Conservation (phyloP, 2,888 invertebrate genomes). For the Plagodis pulveraria region DNA sequence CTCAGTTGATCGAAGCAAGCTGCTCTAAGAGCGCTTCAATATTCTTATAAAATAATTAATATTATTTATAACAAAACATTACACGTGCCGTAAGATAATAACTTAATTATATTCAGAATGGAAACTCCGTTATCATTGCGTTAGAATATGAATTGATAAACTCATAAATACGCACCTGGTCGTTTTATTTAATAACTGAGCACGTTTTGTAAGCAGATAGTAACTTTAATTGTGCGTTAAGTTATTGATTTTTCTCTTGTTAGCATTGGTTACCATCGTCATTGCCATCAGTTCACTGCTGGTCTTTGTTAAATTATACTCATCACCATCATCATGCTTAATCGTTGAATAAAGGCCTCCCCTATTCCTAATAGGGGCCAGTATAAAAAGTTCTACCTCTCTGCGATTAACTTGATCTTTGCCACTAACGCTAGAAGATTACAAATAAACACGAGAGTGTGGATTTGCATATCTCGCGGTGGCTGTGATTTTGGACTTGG, state of each 20-base stretch:
- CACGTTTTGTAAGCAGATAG: conserved; percentile 18
- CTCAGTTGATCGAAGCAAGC: too few relatives aligned
- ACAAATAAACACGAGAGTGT: conserved; percentile 40
- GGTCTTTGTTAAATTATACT: too few relatives aligned
- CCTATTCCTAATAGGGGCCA: neutral
- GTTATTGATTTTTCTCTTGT: too few relatives aligned
- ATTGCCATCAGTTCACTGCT: too few relatives aligned
- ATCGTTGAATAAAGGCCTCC: too few relatives aligned
- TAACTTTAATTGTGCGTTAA: too few relatives aligned
- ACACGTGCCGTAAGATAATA: conserved; percentile 19
- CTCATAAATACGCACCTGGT: conserved; percentile 11
- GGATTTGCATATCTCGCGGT: conserved; percentile 41
- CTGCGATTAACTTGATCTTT: conserved; percentile 29
- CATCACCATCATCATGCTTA: too few relatives aligned
- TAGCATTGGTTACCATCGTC: too few relatives aligned
- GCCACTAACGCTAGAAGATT: conserved; percentile 30
- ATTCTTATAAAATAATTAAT: too few relatives aligned
- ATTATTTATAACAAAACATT: conserved; percentile 3
- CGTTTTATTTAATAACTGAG: conserved; percentile 13
- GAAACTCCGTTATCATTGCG: conserved; percentile 3
- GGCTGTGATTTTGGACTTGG: conserved; percentile 29
- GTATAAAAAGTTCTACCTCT: conserved; percentile 6
- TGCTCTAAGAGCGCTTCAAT: too few relatives aligned
- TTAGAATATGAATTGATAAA: conserved; percentile 16
- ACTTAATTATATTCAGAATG: conserved; percentile 4